A percentile compares a stretch with the other conserved stretches of the same genome.
Evolutionary conservation across 2,888 invertebrate species (phyloP).

Genomic region (Drosophila colorata): DNA sequence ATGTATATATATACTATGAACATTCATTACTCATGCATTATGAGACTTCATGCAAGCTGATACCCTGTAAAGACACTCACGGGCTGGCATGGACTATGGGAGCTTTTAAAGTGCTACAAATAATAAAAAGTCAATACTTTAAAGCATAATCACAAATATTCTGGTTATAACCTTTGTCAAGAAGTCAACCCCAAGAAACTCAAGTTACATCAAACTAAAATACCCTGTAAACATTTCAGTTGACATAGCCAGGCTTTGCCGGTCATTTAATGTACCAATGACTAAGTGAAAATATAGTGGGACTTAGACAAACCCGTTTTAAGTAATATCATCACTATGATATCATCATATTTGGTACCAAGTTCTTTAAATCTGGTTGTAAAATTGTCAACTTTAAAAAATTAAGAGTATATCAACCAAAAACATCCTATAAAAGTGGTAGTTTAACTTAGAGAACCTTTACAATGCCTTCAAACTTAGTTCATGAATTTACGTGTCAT

Average conservation of each 20-base stretch:
- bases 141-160: background rate
- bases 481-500: too few relatives aligned
- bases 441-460: background rate
- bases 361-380: too few relatives aligned
- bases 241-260: too few relatives aligned
- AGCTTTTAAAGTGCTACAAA: background rate
- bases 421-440: background rate
- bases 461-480: too few relatives aligned
- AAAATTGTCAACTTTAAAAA: too few relatives aligned
- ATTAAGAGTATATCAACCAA: too few relatives aligned
- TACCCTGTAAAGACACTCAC: constrained; percentile 34
- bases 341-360: background rate
- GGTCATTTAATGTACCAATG: too few relatives aligned
- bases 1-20: constrained; percentile 3
- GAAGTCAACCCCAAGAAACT: too few relatives aligned
- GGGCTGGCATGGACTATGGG: constrained; percentile 21
- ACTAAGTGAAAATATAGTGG: too few relatives aligned
- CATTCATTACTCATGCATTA: constrained; percentile 20
- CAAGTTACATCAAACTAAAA: background rate
- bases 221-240: background rate
- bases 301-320: too few relatives aligned
- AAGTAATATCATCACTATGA: too few relatives aligned
- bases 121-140: background rate
- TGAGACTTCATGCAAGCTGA: constrained; percentile 16
- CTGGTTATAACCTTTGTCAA: too few relatives aligned